phyloP scores from a whole-genome alignment of 2,888 invertebrate genomes.

The Brenthis hecate region DNA sequence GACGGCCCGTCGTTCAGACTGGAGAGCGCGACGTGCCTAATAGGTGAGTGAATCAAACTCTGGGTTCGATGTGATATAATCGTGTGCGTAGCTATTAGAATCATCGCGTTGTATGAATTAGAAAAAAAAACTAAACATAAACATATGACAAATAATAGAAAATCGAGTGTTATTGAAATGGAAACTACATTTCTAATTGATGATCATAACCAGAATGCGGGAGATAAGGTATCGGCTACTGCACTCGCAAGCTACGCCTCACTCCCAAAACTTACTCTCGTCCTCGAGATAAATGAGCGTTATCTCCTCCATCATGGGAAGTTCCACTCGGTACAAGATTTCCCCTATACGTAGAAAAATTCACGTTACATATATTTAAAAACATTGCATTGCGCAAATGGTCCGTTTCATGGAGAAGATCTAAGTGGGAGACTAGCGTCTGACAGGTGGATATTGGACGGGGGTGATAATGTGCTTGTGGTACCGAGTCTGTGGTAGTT shows the following conservation, averaged over 20 bases:
- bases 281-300: slow-evolving; percentile 97
- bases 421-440: slow-evolving; percentile 38
- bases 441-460: slow-evolving; percentile 12
- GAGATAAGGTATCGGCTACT: slow-evolving; percentile 82
- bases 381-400: slow-evolving; percentile 47
- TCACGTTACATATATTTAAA: slow-evolving; percentile 78
- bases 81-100: slow-evolving; percentile 76
- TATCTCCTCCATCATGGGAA: slow-evolving; percentile 96
- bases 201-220: slow-evolving; percentile 84
- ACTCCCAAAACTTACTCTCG: slow-evolving; percentile 87
- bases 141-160: slow-evolving; percentile 69
- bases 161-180: slow-evolving; percentile 82
- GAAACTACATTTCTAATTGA: slow-evolving; percentile 82
- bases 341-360: slow-evolving; percentile 87
- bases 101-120: slow-evolving; percentile 75
- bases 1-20: slow-evolving; percentile 42
- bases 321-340: slow-evolving; percentile 96
- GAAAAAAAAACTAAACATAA: slow-evolving; percentile 69
- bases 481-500: slow-evolving; percentile 7
- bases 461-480: slow-evolving; percentile 13
- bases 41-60: slow-evolving; percentile 59
- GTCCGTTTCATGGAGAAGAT: slow-evolving; percentile 49
- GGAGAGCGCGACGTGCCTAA: slow-evolving; percentile 49
- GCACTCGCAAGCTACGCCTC: slow-evolving; percentile 86
- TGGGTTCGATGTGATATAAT: slow-evolving; percentile 66